These are phyloP conservation scores for Ellobius talpinus DNA, from an alignment of 2,113 vertebrate species.

Conservation along the genomic window DNA sequence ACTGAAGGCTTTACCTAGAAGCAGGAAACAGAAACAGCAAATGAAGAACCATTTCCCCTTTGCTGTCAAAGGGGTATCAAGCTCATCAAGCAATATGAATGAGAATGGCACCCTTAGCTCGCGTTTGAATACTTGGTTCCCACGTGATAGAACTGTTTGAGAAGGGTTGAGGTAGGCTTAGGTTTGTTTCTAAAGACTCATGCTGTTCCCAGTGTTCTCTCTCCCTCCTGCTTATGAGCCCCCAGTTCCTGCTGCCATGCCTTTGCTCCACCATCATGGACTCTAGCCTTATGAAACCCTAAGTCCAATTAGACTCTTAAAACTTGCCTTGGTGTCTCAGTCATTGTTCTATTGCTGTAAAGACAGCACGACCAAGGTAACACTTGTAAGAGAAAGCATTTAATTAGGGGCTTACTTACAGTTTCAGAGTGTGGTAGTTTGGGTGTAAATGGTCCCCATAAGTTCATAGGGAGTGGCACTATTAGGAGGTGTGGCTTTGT, in stretches of 20 bases:
- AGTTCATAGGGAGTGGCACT: neutral
- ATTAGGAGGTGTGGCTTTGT: neutral
- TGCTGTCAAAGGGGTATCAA: too few relatives aligned
- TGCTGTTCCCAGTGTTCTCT: neutral
- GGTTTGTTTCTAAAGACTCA: neutral
- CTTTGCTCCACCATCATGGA: neutral
- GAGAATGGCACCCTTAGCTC: neutral
- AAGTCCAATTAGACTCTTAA: neutral
- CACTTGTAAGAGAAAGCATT: neutral
- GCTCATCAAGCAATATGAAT: neutral
- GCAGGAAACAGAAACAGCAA: constrained; percentile 35
- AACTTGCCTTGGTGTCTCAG: neutral
- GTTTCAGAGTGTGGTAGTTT: neutral
- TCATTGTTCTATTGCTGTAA: neutral
- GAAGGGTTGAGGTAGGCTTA: neutral
- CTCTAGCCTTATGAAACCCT: neutral
- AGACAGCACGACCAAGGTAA: neutral
- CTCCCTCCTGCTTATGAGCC: neutral
- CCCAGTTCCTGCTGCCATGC: neutral
- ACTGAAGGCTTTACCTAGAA: constrained; percentile 78
- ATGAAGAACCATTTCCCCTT: neutral
- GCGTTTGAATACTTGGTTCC: neutral
- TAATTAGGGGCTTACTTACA: neutral
- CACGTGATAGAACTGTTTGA: neutral
- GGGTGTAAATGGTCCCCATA: neutral